Evolutionary conservation across 2,113 vertebrate genomes (phyloP).

Genomic region (Edolisoma coerulescens): DNA sequence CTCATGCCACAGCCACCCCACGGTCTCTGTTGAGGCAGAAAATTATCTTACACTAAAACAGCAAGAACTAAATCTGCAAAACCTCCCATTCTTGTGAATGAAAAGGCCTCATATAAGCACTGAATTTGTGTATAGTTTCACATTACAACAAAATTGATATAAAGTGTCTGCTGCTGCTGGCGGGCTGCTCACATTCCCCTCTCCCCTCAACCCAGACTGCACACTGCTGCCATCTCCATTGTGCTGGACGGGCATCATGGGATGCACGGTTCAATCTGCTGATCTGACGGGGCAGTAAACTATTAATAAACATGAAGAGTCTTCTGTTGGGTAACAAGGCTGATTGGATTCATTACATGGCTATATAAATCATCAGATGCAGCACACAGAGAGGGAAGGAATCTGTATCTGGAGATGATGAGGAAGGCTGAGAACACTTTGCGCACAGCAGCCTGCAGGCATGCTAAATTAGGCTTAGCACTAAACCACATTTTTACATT

Average conservation of each 20-base stretch:
- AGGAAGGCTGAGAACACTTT: constrained; percentile 23
- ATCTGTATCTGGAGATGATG: constrained; percentile 18
- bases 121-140: not conserved
- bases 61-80: not conserved
- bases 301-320: constrained; percentile 25
- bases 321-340: constrained; percentile 4
- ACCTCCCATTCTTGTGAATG: not conserved
- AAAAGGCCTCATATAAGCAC: not conserved
- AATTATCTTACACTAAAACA: not conserved
- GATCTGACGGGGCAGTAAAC: not conserved
- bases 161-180: not conserved
- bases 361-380: constrained; percentile 2
- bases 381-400: not conserved
- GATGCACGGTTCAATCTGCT: not conserved
- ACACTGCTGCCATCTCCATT: not conserved
- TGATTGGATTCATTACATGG: constrained; percentile 17
- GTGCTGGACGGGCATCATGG: not conserved
- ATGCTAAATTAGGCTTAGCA: constrained; percentile 4
- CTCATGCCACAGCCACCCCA: not conserved
- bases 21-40: not conserved
- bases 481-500: constrained; percentile 9
- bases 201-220: not conserved
- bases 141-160: not conserved
- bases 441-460: not conserved
- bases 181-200: accelerated